Percentiles rank a stretch among this genome's conserved stretches.
Evolutionary conservation across 2,888 invertebrate genomes (phyloP).

Genomic region (Palloptera scutellata): DNA sequence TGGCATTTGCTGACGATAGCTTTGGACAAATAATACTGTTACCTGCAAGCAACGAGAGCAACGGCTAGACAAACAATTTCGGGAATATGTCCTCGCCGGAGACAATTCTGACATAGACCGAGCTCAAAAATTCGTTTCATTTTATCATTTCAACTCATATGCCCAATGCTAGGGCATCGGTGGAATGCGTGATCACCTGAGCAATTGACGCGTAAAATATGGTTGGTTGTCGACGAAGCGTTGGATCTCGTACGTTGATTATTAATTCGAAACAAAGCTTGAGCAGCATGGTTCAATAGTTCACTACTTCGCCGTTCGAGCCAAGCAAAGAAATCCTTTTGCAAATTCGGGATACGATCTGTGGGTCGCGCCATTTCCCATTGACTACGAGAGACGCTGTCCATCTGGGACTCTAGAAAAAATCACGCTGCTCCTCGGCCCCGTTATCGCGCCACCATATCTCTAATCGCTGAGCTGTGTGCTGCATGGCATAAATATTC

Average conservation of each 20-base stretch:
- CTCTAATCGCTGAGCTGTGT: no score
- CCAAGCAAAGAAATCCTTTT: conserved; percentile 19
- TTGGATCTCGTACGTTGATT: background rate
- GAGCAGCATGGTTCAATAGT: background rate
- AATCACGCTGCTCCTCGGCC: conserved; percentile 13
- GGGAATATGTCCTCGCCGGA: background rate
- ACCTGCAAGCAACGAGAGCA: background rate
- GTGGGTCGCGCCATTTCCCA: conserved; percentile 26
- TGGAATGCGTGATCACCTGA: conserved; percentile 13
- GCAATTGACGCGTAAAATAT: background rate
- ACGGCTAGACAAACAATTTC: conserved; percentile 11
- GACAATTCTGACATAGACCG: background rate
- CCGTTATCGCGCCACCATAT: background rate
- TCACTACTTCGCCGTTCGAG: conserved; percentile 18
- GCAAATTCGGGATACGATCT: conserved; percentile 21
- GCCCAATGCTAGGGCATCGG: background rate
- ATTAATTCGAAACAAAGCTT: no score
- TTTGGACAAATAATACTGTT: conserved; percentile 6
- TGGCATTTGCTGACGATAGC: background rate
- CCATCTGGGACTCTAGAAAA: conserved; percentile 22
- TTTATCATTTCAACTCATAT: background rate
- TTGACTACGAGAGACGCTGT: conserved; percentile 20
- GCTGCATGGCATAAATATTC: no score
- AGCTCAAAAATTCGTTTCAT: background rate
- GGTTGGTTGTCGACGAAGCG: background rate